These are phyloP conservation scores for Forbesichthys papilliferus DNA, from an alignment of 2,113 vertebrate species.

Conservation along the genomic window DNA sequence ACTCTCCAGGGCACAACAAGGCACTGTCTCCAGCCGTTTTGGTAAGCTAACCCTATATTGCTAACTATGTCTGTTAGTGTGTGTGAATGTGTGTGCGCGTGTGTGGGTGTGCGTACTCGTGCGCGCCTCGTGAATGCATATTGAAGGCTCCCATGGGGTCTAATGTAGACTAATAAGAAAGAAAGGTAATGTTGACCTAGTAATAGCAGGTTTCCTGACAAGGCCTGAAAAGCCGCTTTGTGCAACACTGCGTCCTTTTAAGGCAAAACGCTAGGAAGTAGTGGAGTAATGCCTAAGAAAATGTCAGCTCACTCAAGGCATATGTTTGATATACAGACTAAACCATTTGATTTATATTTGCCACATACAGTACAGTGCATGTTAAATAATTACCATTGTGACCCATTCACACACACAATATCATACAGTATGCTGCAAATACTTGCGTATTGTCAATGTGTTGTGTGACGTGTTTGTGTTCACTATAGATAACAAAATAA, in stretches of 20 bases:
- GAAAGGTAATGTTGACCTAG: slow-evolving; percentile 62
- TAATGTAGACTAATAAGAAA: slow-evolving; percentile 61
- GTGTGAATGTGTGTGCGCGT: slow-evolving; percentile 39
- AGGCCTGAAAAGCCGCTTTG: slow-evolving; percentile 60
- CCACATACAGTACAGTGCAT: no score
- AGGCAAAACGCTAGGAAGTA: slow-evolving; percentile 19
- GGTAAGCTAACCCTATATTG: slow-evolving; percentile 19
- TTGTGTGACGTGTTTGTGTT: no score
- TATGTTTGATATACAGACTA: no score
- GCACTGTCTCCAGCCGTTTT: slow-evolving; percentile 32
- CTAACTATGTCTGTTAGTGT: slow-evolving; percentile 10
- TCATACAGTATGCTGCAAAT: no score
- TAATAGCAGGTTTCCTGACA: slow-evolving; percentile 67
- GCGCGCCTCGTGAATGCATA: slow-evolving; percentile 6
- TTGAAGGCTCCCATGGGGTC: slow-evolving; percentile 55
- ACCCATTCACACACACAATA: no score
- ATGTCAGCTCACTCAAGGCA: no score
- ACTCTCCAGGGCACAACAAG: slow-evolving; percentile 34
- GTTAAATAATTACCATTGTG: no score
- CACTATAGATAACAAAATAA: no score
- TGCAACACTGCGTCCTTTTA: slow-evolving; percentile 29
- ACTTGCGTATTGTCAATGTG: no score
- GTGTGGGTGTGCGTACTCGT: slow-evolving; percentile 37
- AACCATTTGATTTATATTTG: no score
- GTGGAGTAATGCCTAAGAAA: no score